Evolutionary conservation across 2,113 vertebrate species (phyloP).

Genomic region (Corythoichthys haematopterus): DNA sequence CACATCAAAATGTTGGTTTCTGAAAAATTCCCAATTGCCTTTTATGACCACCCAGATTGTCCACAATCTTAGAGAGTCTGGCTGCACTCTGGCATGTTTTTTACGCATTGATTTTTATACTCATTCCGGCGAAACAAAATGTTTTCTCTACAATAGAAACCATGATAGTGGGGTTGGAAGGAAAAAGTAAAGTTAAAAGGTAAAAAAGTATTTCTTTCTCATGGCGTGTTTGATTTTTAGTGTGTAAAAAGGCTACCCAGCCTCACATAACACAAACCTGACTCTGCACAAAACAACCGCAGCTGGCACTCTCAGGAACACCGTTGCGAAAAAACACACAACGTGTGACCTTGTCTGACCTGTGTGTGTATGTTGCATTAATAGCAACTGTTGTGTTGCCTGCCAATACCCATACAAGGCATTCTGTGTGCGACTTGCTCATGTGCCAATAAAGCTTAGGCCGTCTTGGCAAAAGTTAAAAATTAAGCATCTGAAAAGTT

Average conservation of each 20-base stretch:
- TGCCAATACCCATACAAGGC: constrained; percentile 45
- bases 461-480: neutral
- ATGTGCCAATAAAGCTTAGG: neutral
- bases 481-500: neutral
- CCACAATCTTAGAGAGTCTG: neutral
- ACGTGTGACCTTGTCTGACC: constrained; percentile 48
- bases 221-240: constrained; percentile 21
- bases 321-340: constrained; percentile 37
- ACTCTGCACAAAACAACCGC: constrained; percentile 49
- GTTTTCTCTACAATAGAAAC: neutral
- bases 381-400: constrained; percentile 14
- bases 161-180: neutral
- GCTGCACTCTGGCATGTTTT: too few species aligned
- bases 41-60: neutral
- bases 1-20: neutral
- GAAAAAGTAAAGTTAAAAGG: too few species aligned
- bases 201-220: neutral
- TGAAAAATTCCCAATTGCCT: neutral
- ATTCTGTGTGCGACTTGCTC: neutral
- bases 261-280: constrained; percentile 39
- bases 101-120: too few species aligned
- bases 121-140: too few species aligned
- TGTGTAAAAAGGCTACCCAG: constrained; percentile 31
- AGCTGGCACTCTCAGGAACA: constrained; percentile 44
- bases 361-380: constrained; percentile 20